Base-by-base conservation (phyloP, 2,888 invertebrate genomes). In the Polymixis flavicincta region DNA sequence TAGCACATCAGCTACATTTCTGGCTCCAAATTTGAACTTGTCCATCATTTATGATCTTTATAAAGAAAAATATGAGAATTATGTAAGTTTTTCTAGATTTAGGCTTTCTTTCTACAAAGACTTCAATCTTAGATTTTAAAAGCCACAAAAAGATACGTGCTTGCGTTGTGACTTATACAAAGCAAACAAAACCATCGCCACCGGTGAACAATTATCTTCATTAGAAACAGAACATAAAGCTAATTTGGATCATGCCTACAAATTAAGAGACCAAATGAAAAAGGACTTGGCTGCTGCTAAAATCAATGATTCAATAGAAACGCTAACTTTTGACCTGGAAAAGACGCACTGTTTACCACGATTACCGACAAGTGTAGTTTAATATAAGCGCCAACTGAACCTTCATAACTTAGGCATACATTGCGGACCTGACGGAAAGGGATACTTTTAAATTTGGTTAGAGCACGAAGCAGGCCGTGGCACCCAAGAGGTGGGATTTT, bases 391-490 rank as follows among this genome's bases (percentile, higher is more conserved):
- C 22, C 60, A 61, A 42, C 42, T 61, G 8, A 57, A 57, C 57
- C 57, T 57, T 57, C 28, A 57, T 28, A 28, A 57, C 17, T 28
- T 57, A 28, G 28, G 28, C 6, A 28, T 42, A 42, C 42, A 42
- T 9, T 42, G 42, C 6, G 42, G 42, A 6, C 3, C 42, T 42
- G 6, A 42, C 6, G 42, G 42, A 42, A 42, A 42, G 6, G 42
- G 42, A 9, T 9, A 42, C 6, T 42, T 42, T 7, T 42, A 61
- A 42, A 42, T 61, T 37, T 42, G 61, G 61, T n/a, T 61, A n/a
- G 61, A 61, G 42, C 61, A 61, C 8, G 61, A 61, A 61, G 61
- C 61, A n/a, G 61, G 61, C 42, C 32, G 42, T 37, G 42, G 61
- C n/a, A 61, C 61, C 32, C 61, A 42, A 13, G 42, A 42, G 22